Conservation (phyloP, 2,113 vertebrate genomes). For the Erythrocebus patas region DNA sequence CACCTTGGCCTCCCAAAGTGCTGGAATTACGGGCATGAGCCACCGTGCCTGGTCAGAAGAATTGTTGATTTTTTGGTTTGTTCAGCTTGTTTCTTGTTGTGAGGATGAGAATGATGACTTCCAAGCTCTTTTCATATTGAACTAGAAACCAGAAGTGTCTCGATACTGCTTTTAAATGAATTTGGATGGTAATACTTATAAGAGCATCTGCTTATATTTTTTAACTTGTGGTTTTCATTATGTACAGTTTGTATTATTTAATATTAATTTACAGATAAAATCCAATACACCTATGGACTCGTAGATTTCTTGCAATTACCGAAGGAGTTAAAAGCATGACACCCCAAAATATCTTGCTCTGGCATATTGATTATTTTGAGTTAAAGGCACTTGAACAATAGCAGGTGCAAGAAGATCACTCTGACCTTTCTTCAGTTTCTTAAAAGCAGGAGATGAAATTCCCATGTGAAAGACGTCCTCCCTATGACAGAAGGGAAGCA, state of each 20-base stretch:
- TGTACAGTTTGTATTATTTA: background rate
- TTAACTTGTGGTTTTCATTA: background rate
- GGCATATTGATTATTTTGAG: background rate
- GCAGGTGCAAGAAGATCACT: background rate
- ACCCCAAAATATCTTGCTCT: background rate
- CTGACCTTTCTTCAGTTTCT: background rate
- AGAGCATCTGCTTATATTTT: background rate
- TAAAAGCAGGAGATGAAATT: background rate
- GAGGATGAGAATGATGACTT: background rate
- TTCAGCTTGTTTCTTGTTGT: background rate
- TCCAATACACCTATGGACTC: background rate
- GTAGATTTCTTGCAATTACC: background rate
- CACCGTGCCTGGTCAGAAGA: background rate
- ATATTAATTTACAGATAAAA: background rate
- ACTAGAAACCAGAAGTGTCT: background rate
- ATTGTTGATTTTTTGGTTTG: background rate
- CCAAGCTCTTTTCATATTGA: background rate
- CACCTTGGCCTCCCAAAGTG: no score
- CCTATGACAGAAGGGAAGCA: background rate
- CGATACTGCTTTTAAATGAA: background rate
- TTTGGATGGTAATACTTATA: background rate
- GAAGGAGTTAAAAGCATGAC: background rate
- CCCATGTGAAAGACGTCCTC: background rate
- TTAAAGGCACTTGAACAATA: background rate
- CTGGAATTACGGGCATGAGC: no score